Evolutionary conservation across 1,140 invertebrate genomes (phyloP).

Genomic region (Lethocerus indicus): DNA sequence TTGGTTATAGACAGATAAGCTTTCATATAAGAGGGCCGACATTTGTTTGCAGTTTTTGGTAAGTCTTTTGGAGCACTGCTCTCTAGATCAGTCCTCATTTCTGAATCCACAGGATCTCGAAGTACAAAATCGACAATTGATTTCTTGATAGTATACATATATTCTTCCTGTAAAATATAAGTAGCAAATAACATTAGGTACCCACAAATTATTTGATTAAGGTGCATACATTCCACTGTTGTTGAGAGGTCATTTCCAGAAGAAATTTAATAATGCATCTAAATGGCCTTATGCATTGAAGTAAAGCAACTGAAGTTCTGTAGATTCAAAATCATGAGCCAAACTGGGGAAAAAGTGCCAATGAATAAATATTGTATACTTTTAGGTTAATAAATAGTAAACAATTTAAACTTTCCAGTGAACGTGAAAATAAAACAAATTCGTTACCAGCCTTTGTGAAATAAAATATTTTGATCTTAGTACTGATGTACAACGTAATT

Average conservation of each 20-base stretch:
- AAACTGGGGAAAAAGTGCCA: neutral
- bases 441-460: no score
- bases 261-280: neutral
- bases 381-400: no score
- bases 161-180: constrained; percentile 42
- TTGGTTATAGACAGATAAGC: constrained; percentile 26
- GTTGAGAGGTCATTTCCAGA: neutral
- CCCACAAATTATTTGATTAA: constrained; percentile 7
- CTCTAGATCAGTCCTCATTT: neutral
- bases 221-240: neutral
- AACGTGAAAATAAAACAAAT: no score
- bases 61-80: constrained; percentile 12
- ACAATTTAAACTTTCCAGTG: no score
- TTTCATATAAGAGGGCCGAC: no score
- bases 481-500: no score
- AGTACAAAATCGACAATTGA: constrained; percentile 77
- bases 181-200: neutral
- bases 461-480: no score
- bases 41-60: constrained; percentile 11
- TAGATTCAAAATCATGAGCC: neutral
- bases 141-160: constrained; percentile 71
- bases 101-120: constrained; percentile 39
- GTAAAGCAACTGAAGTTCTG: no score
- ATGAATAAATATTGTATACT: no score
- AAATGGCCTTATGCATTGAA: no score